Base-by-base conservation (phyloP, 1,140 invertebrate genomes). In the Parasteatoda tepidariorum region DNA sequence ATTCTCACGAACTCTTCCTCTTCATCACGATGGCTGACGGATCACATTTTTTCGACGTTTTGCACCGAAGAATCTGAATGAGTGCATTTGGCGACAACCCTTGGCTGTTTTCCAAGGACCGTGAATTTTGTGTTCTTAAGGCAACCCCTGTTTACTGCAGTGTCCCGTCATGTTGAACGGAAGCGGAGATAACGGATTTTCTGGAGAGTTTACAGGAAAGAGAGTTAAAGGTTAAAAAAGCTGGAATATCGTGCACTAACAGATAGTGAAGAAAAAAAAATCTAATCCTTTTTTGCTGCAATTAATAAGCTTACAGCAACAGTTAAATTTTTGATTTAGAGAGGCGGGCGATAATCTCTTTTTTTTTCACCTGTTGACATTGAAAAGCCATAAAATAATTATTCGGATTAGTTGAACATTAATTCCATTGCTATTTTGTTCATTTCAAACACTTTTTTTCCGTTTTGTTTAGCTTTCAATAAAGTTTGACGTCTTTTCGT, bases 111-210 rank as follows among this genome's bases (percentile, higher is more conserved):
- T 75, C 71, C 71, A 75, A 24, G 31, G 22, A 41, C 18, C 13
- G 71, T 30, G 71, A 75, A 55, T 33, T 75, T 57, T 55, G 62
- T 75, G 71, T 61, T 75, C 62, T 75, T 75, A 24, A 61, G 71
- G 71, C 26, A 75, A 75, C 71, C 71, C 71, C 62, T 75, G 71
- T 75, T 75, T 75, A 74, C 71, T 75, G 71, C 71, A 75, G 71
- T 75, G 71, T 59, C 55, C 57, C 71, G 71, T 75, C 55, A 75
- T 59, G 71, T 75, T 38, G 57, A 75, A 75, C 71, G 71, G 71
- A 75, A 75, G 33, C 28, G 71, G 30, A 75, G 71, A 75, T 75
- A 75, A 75, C 71, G 71, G 57, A 75, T 75, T 61, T 75, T 75
- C 33, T 75, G 71, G 71, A 75, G 71, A 41, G 71, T 61, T 75